Evolutionary conservation across 2,888 invertebrate species (phyloP).

Genomic region (Carcina quercana): DNA sequence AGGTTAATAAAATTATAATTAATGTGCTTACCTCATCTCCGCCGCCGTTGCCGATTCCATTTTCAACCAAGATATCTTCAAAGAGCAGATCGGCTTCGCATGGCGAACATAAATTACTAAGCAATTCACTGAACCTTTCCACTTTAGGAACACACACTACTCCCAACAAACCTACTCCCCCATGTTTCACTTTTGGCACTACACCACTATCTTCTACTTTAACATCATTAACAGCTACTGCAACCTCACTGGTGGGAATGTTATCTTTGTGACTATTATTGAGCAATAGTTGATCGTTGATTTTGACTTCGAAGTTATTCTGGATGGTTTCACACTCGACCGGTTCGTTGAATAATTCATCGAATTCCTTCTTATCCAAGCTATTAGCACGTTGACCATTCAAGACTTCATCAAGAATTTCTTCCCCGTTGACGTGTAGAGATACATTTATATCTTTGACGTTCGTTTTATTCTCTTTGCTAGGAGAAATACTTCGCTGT

Average conservation of each 20-base stretch:
- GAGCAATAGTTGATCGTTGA: constrained; percentile 35
- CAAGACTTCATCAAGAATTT: constrained; percentile 54
- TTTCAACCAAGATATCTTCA: constrained; percentile 62
- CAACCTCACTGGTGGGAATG: constrained; percentile 43
- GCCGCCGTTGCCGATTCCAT: constrained; percentile 45
- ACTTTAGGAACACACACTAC: constrained; percentile 69
- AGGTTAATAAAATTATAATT: background rate
- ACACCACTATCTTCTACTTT: constrained; percentile 49
- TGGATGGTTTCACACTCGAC: constrained; percentile 31
- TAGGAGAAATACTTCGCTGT: constrained; percentile 25
- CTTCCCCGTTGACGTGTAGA: constrained; percentile 43
- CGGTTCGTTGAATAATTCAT: constrained; percentile 56
- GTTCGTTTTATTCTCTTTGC: constrained; percentile 33
- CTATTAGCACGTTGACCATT: constrained; percentile 34
- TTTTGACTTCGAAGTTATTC: constrained; percentile 27
- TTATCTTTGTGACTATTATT: constrained; percentile 44
- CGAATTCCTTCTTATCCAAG: constrained; percentile 50
- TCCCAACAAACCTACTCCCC: constrained; percentile 50
- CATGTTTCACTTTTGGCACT: constrained; percentile 55
- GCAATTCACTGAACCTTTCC: constrained; percentile 68
- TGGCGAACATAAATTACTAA: constrained; percentile 66
- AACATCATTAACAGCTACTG: constrained; percentile 32
- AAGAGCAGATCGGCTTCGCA: constrained; percentile 63
- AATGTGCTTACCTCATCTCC: constrained; percentile 52
- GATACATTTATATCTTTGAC: constrained; percentile 25